Conservation (phyloP, 2,113 vertebrate species). For the Grammomys dolichurus region DNA sequence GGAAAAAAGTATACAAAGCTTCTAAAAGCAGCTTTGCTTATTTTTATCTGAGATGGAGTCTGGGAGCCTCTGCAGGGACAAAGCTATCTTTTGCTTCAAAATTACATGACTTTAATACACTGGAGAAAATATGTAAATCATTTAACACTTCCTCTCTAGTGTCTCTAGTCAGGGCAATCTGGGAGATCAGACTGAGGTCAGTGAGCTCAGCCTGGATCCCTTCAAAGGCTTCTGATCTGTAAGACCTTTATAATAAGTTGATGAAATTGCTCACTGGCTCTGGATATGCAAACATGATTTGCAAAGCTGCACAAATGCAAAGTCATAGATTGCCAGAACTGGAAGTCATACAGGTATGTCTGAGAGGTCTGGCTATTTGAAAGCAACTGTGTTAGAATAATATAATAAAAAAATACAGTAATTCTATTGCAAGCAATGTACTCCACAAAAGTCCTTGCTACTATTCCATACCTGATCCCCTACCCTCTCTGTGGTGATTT, state of each 20-base stretch:
- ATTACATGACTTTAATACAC: constrained; percentile 83
- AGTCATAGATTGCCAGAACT: neutral
- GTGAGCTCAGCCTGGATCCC: neutral
- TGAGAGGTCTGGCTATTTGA: neutral
- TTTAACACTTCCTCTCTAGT: neutral
- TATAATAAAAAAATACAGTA: neutral
- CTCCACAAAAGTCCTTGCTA: neutral
- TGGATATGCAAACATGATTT: neutral
- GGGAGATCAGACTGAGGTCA: neutral
- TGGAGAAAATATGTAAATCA: constrained; percentile 59
- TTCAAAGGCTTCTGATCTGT: neutral
- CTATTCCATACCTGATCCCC: neutral
- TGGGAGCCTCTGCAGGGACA: constrained; percentile 84
- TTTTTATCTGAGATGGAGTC: constrained; percentile 88
- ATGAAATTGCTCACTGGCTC: neutral
- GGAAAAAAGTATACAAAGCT: constrained; percentile 87
- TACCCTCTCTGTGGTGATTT: neutral
- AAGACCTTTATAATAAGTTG: neutral
- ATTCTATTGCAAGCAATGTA: neutral
- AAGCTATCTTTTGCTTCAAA: constrained; percentile 82
- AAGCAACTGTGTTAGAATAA: neutral
- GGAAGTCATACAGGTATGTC: fast-evolving
- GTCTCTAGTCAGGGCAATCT: neutral
- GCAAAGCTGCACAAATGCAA: neutral
- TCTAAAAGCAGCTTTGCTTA: constrained; percentile 87